Evolutionary conservation across 1,140 invertebrate species (phyloP), one percentile per base, ranked within the genome.

Genomic region (Caenorhabditis brenneri): DNA sequence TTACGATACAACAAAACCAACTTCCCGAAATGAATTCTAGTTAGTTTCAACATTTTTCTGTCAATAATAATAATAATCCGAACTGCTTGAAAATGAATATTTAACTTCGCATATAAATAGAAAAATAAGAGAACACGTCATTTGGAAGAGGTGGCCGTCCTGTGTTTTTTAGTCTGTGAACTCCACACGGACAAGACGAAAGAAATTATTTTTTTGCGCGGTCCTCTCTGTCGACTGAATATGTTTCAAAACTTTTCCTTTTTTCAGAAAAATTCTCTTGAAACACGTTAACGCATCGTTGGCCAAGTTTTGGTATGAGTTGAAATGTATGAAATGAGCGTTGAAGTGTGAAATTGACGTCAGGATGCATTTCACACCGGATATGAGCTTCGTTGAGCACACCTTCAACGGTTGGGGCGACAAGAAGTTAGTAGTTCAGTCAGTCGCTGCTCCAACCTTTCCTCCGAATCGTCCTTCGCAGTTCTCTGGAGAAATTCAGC

Each of bases 281-380:
- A 55, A 27, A 55, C 2, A 10, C 10, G 24, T 22, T 27, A n/a
- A 65, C 58, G 58, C 58, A 36, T 65, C 31, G 58, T 1, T 65
- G 33, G 9, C 58, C 31, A 6, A 65, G 4, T 19, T 19, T 65
- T 19, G 16, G 22, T 3, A 36, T 27, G 7, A n/a, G n/a, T 36
- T 3, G 58, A 16, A 10, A 24, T 15, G n/a, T 5, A n/a, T n/a
- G 12, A 27, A 19, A 15, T 19, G 19, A 65, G 27, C n/a, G 27
- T 2, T 42, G 36, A 74, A 24, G 65, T 74, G 65, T 74, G 65
- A 74, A 74, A 74, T 74, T 27, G 65, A 74, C 65, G 65, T 74
- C 65, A 74, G 19, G 19, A 31, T 33, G 31, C 2, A 65, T 16
- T 36, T 7, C n/a, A 6, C 6, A 74, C 65, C 27, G 65, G 65